Evolutionary conservation across 2,113 vertebrate species (phyloP).

Genomic region (Cavia aperea): DNA sequence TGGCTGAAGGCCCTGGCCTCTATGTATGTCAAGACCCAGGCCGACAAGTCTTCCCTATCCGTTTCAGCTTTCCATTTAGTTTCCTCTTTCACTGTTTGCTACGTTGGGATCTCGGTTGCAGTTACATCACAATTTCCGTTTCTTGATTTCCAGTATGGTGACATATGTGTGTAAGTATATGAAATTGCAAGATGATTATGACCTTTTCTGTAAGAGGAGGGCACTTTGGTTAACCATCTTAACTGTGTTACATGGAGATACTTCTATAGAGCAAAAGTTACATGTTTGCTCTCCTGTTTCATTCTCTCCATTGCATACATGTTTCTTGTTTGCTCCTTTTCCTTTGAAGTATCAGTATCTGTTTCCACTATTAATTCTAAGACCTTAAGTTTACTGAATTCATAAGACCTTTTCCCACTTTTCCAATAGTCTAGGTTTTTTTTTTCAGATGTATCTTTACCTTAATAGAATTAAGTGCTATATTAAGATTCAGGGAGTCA

Average conservation of each 20-base stretch:
- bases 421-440: background rate
- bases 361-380: background rate
- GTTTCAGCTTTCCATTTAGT: background rate
- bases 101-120: background rate
- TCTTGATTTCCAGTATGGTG: background rate
- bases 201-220: background rate
- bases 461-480: background rate
- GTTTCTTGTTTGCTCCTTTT: background rate
- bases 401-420: background rate
- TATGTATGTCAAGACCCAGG: background rate
- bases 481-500: background rate
- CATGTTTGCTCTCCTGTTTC: background rate
- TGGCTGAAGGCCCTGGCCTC: background rate
- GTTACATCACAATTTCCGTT: background rate
- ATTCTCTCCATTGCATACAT: background rate
- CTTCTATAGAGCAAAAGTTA: background rate
- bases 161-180: background rate
- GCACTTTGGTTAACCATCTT: background rate
- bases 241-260: background rate
- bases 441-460: background rate
- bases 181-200: background rate
- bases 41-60: background rate
- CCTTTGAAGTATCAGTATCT: background rate
- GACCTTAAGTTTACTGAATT: background rate
- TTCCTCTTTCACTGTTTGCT: background rate